Evolutionary conservation across 2,797 vertebrate species (phyloP).

Genomic region (Euthynnus affinis): DNA sequence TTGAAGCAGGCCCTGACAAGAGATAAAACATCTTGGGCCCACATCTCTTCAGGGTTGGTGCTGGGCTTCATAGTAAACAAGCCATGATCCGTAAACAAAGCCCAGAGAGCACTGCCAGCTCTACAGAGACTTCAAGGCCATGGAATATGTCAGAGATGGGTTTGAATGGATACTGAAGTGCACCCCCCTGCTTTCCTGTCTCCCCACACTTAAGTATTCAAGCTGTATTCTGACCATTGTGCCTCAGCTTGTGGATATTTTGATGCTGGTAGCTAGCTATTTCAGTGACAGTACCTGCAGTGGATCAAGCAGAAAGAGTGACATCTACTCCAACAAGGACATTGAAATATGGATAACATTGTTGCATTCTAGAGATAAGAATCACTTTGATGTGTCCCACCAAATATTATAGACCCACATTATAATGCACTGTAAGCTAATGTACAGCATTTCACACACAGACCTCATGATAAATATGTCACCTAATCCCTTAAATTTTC

Average conservation of each 20-base stretch:
- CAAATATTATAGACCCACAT: constrained; percentile 55
- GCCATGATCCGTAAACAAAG: constrained; percentile 91
- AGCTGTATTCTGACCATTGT: constrained; percentile 80
- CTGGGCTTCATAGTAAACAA: constrained; percentile 94
- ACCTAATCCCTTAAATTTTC: constrained; percentile 17
- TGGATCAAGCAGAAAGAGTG: constrained; percentile 67
- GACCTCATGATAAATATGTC: constrained; percentile 11
- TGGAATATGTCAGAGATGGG: constrained; percentile 88
- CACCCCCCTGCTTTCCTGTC: constrained; percentile 22
- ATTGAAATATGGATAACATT: constrained; percentile 60
- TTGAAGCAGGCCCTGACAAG: constrained; percentile 97
- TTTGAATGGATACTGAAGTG: constrained; percentile 89
- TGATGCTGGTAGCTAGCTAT: constrained; percentile 86
- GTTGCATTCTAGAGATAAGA: constrained; percentile 61
- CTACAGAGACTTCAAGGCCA: constrained; percentile 92
- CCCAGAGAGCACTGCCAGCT: constrained; percentile 83
- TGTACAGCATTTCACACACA: constrained; percentile 1
- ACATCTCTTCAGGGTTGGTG: constrained; percentile 92
- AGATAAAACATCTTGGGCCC: constrained; percentile 97
- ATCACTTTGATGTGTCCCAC: constrained; percentile 59
- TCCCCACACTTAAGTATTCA: constrained; percentile 79
- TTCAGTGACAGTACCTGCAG: constrained; percentile 72
- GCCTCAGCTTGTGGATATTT: constrained; percentile 80
- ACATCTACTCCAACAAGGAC: constrained; percentile 56
- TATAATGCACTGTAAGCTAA: constrained; percentile 43